phyloP scores from a whole-genome alignment of 2,888 invertebrate genomes.

The Fragum whitleyi region DNA sequence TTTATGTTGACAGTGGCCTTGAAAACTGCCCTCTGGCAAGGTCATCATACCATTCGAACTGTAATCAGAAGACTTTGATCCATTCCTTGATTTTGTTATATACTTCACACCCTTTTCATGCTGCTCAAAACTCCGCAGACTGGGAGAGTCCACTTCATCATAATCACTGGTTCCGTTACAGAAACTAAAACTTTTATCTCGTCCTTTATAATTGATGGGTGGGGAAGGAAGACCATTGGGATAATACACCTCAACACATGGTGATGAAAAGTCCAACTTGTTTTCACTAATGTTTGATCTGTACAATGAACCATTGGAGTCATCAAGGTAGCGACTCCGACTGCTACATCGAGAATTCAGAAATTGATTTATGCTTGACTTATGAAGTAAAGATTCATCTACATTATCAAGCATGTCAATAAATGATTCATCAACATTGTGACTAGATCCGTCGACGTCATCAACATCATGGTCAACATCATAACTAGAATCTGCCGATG shows the following conservation, averaged over 20 bases:
- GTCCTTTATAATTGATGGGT: constrained; percentile 18
- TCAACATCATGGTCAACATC: neutral
- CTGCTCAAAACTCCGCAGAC: constrained; percentile 59
- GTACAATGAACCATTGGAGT: constrained; percentile 40
- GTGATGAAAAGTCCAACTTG: neutral
- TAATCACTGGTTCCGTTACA: constrained; percentile 22
- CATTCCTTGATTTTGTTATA: constrained; percentile 54
- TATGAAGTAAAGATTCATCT: constrained; percentile 51
- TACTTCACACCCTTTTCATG: constrained; percentile 62
- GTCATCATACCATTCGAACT: constrained; percentile 59
- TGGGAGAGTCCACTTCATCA: constrained; percentile 46
- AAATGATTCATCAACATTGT: constrained; percentile 2
- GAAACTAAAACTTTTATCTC: constrained; percentile 15
- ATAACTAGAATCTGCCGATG: neutral
- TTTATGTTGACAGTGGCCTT: constrained; percentile 83
- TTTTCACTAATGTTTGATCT: constrained; percentile 13
- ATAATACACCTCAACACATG: constrained; percentile 28
- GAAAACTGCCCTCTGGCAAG: constrained; percentile 83
- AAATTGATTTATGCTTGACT: constrained; percentile 61
- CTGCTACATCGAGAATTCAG: constrained; percentile 58
- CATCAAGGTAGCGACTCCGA: constrained; percentile 52
- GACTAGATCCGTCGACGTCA: neutral
- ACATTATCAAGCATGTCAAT: constrained; percentile 49
- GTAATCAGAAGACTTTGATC: constrained; percentile 62
- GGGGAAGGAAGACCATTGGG: constrained; percentile 23